Evolutionary conservation across 1,140 invertebrate species (phyloP).

Genomic region (Brachionus rubens): DNA sequence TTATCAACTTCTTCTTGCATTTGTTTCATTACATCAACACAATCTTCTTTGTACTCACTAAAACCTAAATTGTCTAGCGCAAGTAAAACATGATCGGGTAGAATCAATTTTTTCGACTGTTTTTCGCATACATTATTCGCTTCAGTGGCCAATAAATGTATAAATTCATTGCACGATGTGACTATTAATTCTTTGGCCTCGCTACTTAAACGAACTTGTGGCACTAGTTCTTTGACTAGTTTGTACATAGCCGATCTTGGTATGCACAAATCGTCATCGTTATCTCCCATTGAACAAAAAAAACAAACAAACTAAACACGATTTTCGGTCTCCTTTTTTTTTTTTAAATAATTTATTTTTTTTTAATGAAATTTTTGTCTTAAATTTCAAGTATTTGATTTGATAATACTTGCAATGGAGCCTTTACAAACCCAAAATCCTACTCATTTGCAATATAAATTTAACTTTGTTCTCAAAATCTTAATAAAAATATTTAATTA

Average conservation of each 20-base stretch:
- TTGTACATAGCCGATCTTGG: slow-evolving; percentile 46
- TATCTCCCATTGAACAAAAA: slow-evolving; percentile 14
- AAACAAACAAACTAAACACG: background rate
- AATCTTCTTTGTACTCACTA: slow-evolving; percentile 84
- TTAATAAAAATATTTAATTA: background rate
- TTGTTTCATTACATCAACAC: slow-evolving; percentile 85
- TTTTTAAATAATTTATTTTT: background rate
- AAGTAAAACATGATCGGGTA: slow-evolving; percentile 57
- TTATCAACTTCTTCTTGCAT: slow-evolving; percentile 94
- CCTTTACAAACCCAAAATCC: slow-evolving; percentile 1
- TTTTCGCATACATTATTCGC: slow-evolving; percentile 45
- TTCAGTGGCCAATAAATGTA: slow-evolving; percentile 1
- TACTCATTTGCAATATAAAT: background rate
- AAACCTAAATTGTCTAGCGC: slow-evolving; percentile 89
- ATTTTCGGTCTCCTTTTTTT: background rate
- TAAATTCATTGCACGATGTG: slow-evolving; percentile 46
- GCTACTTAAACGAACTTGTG: slow-evolving; percentile 20
- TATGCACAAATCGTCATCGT: slow-evolving; percentile 46
- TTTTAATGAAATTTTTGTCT: background rate
- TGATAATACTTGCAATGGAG: slow-evolving; percentile 6
- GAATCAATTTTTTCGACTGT: slow-evolving; percentile 44
- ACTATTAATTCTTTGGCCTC: slow-evolving; percentile 47
- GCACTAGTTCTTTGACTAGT: slow-evolving; percentile 43
- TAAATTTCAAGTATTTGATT: too few species aligned
- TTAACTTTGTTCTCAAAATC: slow-evolving; percentile 20